Evolutionary conservation across 2,797 vertebrate genomes (phyloP).

Genomic region (Eremophila alpestris): DNA sequence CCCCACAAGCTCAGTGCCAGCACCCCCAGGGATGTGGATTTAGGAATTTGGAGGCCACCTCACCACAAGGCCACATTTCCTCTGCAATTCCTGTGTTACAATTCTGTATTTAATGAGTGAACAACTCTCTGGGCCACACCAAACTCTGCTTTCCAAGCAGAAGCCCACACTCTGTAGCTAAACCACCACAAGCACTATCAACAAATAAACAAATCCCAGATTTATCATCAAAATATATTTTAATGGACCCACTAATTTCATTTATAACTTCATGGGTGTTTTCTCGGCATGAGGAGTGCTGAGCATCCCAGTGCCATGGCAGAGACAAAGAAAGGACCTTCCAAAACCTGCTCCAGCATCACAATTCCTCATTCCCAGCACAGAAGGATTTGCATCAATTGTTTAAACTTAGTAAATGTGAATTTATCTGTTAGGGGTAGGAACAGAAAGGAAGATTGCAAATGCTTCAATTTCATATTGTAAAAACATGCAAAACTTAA

Average conservation of each 20-base stretch:
- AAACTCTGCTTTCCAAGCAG: accelerated
- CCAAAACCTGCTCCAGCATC: neutral
- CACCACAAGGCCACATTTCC: neutral
- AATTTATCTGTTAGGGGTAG: neutral
- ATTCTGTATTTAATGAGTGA: neutral
- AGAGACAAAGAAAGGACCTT: neutral
- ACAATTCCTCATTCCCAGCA: neutral
- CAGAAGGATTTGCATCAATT: neutral
- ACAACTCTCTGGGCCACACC: neutral
- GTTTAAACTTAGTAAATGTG: neutral
- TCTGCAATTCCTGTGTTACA: neutral
- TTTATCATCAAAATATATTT: neutral
- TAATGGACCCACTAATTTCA: neutral
- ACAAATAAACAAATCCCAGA: neutral
- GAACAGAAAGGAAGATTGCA: neutral
- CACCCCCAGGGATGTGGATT: accelerated
- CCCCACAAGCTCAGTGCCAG: accelerated
- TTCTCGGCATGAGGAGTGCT: neutral
- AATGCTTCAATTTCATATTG: neutral
- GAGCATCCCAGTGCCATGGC: neutral
- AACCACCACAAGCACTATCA: neutral
- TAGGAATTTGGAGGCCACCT: neutral
- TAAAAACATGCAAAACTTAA: neutral
- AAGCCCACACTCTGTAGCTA: accelerated
- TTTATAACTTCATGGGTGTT: neutral